These are phyloP conservation scores for Ammospiza nelsoni DNA, from an alignment of 2,113 vertebrate species.

Conservation along the genomic window DNA sequence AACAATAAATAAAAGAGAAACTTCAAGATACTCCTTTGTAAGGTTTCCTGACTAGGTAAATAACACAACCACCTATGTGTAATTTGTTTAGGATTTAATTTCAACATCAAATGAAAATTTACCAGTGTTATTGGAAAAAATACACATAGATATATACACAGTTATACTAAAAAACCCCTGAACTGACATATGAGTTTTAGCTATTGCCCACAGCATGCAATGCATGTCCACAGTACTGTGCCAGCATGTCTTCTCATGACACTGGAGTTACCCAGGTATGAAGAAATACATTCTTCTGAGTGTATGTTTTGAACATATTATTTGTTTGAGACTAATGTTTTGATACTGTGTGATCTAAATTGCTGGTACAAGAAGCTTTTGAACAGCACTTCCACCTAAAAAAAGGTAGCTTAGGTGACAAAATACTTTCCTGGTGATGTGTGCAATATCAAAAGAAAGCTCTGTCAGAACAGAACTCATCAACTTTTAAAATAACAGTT, in stretches of 20 bases:
- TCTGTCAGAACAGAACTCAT: neutral
- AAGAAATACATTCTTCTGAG: neutral
- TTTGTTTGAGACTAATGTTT: neutral
- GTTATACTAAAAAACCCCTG: neutral
- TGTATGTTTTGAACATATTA: neutral
- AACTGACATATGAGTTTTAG: neutral
- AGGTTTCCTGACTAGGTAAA: neutral
- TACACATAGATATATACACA: rapidly evolving
- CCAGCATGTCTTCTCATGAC: neutral
- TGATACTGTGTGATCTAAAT: neutral
- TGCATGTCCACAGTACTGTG: neutral
- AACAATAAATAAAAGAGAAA: neutral
- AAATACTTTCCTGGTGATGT: neutral
- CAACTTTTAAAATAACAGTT: neutral
- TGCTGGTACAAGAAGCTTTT: neutral
- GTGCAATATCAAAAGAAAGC: neutral
- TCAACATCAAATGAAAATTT: neutral
- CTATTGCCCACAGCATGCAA: neutral
- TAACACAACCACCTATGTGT: too few relatives aligned
- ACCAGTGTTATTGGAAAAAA: neutral
- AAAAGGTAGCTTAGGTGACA: neutral
- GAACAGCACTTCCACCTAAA: neutral
- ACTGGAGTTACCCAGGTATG: neutral
- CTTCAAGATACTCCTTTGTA: neutral
- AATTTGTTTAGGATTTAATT: neutral